Conservation (phyloP, 2,888 invertebrate species). For the Bellardia pandia region DNA sequence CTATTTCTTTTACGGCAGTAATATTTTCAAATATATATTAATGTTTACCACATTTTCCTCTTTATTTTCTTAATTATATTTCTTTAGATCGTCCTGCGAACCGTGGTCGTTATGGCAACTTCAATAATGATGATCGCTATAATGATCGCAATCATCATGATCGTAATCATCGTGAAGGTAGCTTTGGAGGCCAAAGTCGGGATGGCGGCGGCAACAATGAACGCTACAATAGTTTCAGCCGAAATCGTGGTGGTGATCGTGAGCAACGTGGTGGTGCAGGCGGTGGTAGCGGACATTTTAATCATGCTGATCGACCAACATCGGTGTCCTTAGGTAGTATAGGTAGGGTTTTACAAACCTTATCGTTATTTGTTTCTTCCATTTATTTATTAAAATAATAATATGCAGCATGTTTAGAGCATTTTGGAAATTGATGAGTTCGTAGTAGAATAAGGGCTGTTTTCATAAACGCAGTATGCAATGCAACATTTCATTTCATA, state of each 20-base stretch:
- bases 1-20: not conserved
- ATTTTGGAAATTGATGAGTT: too few species aligned
- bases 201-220: slow-evolving; percentile 82
- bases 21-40: slow-evolving; percentile 46
- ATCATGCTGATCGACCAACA: slow-evolving; percentile 77
- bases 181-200: slow-evolving; percentile 80
- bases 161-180: slow-evolving; percentile 83
- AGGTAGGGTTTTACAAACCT: slow-evolving; percentile 67
- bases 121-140: slow-evolving; percentile 83
- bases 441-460: too few species aligned
- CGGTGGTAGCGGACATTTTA: slow-evolving; percentile 81
- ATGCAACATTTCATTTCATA: too few species aligned
- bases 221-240: slow-evolving; percentile 83
- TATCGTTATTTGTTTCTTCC: slow-evolving; percentile 32
- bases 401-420: not conserved
- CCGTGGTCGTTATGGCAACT: slow-evolving; percentile 84
- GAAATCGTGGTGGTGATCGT: slow-evolving; percentile 82
- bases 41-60: not conserved
- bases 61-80: slow-evolving; percentile 16
- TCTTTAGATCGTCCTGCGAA: slow-evolving; percentile 83
- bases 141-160: slow-evolving; percentile 81
- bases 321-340: slow-evolving; percentile 76
- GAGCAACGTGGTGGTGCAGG: slow-evolving; percentile 74
- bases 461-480: too few species aligned
- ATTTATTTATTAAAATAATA: not conserved